Conservation (phyloP, 2,888 invertebrate genomes). For the Frankliniella fusca region DNA sequence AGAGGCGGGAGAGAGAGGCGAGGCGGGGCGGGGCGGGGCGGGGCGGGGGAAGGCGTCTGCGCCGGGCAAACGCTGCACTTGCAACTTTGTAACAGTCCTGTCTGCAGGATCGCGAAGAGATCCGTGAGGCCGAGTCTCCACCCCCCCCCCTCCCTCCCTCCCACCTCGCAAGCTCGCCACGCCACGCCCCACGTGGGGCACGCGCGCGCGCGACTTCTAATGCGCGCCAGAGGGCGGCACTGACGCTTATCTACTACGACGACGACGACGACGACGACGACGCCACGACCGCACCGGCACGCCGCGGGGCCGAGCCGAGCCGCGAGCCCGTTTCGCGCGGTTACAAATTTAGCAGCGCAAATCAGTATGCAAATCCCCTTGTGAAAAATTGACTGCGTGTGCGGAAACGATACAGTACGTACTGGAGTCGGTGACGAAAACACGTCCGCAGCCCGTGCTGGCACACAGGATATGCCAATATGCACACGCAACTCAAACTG, state of each 20-base stretch:
- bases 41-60: not conserved
- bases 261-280: not conserved
- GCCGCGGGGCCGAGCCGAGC: not conserved
- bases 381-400: too few species aligned
- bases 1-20: not conserved
- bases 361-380: too few species aligned
- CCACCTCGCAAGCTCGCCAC: not conserved
- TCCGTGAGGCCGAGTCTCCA: not conserved
- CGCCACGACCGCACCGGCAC: too few species aligned
- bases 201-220: not conserved
- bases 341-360: too few species aligned
- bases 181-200: not conserved
- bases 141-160: not conserved
- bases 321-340: not conserved
- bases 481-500: too few species aligned
- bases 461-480: too few species aligned
- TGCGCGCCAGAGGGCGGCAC: not conserved
- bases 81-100: slow-evolving; percentile 5
- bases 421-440: too few species aligned
- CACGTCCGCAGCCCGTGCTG: too few species aligned
- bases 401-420: too few species aligned
- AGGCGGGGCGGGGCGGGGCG: not conserved
- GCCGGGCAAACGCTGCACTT: not conserved
- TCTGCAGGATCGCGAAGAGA: not conserved
- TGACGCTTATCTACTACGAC: not conserved